Evolutionary conservation across 2,888 invertebrate species (phyloP), one percentile per base, ranked within the genome.

Genomic region (Polydrusus pterygomalis): DNA sequence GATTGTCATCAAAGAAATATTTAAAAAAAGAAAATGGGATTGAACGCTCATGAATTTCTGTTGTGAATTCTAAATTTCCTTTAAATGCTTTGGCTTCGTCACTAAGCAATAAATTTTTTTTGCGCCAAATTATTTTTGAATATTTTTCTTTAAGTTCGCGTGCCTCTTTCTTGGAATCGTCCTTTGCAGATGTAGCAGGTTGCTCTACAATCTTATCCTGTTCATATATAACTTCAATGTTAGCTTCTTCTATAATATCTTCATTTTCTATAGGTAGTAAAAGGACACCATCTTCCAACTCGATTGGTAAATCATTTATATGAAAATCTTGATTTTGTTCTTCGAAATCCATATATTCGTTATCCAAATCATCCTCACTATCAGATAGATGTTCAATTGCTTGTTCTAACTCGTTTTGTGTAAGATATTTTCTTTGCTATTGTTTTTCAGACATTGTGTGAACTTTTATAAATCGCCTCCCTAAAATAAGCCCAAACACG

Each of bases 11-110:
- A 25, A 25, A 25, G 25, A 25, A 25, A 45, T 45, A 45, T n/a
- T 45, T 45, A 45, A 45, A 45, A 45, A 45, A 45, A n/a, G 45
- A 45, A 45, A 45, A 45, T 45, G 45, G 45, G 6, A n/a, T 45
- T 45, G 45, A 45, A 45, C 45, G 45, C n/a, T 45, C 45, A 45
- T n/a, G 45, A n/a, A 45, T 45, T 45, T 45, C 45, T 45, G 45
- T 2, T 45, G 45, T 8, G n/a, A 45, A n/a, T n/a, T 45, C 45
- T 45, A 45, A 45, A 45, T 45, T 45, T 13, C 45, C 45, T 45
- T 45, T 45, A 45, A 45, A n/a, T 45, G 45, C 45, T 45, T 45
- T 45, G n/a, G 45, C 45, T n/a, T 45, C 45, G 45, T 45, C 45
- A 45, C n/a, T 45, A 45, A 45, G 45, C 45, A 45, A n/a, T n/a